Evolutionary conservation across 2,113 vertebrate species (phyloP).

Genomic region (Boleophthalmus pectinirostris): DNA sequence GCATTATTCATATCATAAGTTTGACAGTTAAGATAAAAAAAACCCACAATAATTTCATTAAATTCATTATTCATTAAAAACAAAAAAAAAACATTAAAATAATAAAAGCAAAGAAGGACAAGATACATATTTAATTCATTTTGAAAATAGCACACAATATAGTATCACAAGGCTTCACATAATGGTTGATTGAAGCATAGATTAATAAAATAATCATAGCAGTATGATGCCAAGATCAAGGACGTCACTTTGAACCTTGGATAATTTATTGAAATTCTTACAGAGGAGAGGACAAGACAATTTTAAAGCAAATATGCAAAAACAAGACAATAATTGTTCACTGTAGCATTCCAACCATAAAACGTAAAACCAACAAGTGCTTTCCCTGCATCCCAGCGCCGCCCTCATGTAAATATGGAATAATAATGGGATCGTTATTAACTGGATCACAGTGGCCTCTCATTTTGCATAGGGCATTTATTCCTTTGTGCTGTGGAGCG

Average conservation of each 20-base stretch:
- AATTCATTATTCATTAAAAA: too few relatives aligned
- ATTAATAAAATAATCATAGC: too few relatives aligned
- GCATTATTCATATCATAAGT: too few relatives aligned
- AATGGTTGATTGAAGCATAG: too few relatives aligned
- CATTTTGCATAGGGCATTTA: conserved; percentile 19
- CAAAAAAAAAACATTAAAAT: too few relatives aligned
- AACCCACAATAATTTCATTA: too few relatives aligned
- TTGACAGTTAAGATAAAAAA: too few relatives aligned
- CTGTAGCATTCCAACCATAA: conserved; percentile 7
- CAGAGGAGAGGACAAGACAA: conserved; percentile 1
- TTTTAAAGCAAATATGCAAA: conserved; percentile 29
- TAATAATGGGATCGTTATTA: conserved; percentile 48
- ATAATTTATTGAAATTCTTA: background rate
- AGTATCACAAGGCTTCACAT: too few relatives aligned
- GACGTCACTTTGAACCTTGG: background rate
- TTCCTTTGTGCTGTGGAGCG: conserved; percentile 8
- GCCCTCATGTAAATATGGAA: conserved; percentile 25
- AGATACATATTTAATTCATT: too few relatives aligned
- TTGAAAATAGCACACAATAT: too few relatives aligned
- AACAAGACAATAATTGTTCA: background rate
- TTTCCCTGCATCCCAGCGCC: background rate
- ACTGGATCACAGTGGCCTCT: conserved; percentile 26
- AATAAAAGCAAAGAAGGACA: too few relatives aligned
- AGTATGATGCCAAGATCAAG: background rate
- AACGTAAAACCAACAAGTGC: conserved; percentile 8